phyloP scores from a whole-genome alignment of 2,888 invertebrate species.

The Cephus pulcher region DNA sequence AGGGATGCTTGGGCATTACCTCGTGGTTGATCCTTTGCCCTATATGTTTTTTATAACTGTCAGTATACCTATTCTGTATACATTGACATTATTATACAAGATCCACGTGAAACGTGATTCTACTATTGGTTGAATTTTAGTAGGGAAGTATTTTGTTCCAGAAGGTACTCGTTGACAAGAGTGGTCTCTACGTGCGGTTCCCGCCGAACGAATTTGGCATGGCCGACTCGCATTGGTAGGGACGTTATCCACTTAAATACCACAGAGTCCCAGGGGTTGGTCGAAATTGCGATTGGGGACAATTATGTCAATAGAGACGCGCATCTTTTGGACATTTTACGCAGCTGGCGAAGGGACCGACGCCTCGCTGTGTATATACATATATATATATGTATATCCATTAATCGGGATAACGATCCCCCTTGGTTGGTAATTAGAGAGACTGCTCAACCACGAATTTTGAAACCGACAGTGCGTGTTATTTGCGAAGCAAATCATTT shows the following conservation, averaged over 20 bases:
- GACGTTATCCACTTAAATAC: neutral
- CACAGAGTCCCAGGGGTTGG: neutral
- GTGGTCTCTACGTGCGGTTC: neutral
- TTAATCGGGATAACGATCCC: neutral
- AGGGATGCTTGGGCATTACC: neutral
- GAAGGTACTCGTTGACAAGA: neutral
- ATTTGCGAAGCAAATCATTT: neutral
- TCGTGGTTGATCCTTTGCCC: neutral
- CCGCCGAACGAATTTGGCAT: neutral
- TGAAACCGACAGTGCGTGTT: neutral
- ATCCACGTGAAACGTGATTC: neutral
- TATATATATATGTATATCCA: neutral
- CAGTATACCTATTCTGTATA: neutral
- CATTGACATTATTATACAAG: neutral
- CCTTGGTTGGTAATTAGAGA: neutral
- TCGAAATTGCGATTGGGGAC: neutral
- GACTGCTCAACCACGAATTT: neutral
- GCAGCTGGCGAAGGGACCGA: neutral
- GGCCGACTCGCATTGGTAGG: neutral
- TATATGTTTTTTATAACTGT: neutral
- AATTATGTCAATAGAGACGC: neutral
- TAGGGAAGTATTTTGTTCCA: neutral
- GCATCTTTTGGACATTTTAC: neutral
- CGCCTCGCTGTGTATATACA: neutral
- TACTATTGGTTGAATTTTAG: neutral